phyloP scores from a whole-genome alignment of 2,797 vertebrate species.

The Coregonus sp. region DNA sequence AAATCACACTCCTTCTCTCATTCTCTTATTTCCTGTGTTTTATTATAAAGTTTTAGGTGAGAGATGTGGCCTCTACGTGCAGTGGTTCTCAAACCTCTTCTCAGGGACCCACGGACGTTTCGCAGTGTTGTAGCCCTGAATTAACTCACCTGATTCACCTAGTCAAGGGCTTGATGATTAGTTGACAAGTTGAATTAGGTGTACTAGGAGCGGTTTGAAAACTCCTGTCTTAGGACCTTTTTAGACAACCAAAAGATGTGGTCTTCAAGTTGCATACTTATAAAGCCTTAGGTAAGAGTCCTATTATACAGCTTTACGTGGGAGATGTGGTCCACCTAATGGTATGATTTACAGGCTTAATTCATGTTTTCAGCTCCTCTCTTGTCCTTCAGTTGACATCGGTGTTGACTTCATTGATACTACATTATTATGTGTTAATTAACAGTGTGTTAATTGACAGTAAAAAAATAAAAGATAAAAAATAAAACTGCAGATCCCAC shows the following conservation, averaged over 20 bases:
- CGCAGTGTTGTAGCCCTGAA: too few relatives aligned
- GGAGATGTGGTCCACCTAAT: neutral
- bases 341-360: neutral
- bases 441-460: neutral
- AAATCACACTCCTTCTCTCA: conserved; percentile 16
- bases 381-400: neutral
- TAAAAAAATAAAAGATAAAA: too few relatives aligned
- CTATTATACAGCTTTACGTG: neutral
- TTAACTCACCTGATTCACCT: too few relatives aligned
- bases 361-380: neutral
- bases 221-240: neutral
- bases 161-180: too few relatives aligned
- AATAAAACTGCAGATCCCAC: too few relatives aligned
- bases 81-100: too few relatives aligned
- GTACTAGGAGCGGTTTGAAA: too few relatives aligned
- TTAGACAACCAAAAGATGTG: neutral
- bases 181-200: too few relatives aligned
- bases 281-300: neutral
- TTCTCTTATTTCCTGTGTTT: conserved; percentile 14
- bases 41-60: conserved; percentile 22
- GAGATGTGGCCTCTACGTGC: neutral
- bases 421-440: neutral
- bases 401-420: neutral
- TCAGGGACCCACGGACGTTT: too few relatives aligned
- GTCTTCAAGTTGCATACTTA: neutral